Conservation (phyloP, 2,797 vertebrate species). For the Anguilla pacifica region DNA sequence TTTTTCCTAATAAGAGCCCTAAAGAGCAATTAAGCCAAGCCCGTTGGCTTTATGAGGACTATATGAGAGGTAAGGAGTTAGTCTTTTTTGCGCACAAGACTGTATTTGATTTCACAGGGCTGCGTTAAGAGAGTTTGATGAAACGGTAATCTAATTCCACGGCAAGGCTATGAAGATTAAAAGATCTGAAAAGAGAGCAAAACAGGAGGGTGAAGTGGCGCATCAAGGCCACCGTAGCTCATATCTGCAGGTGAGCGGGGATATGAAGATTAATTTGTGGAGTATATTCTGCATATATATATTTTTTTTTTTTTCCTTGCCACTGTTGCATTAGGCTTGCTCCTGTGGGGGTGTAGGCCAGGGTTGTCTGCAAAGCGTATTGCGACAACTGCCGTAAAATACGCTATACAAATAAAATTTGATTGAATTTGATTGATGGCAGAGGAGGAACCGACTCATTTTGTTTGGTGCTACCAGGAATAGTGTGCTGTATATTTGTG, state of each 20-base stretch:
- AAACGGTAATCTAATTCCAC: neutral
- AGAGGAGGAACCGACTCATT: neutral
- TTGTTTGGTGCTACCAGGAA: neutral
- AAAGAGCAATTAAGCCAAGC: neutral
- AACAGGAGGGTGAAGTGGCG: neutral
- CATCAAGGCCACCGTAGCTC: neutral
- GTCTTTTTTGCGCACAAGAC: neutral
- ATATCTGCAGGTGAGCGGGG: neutral
- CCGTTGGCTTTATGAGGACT: neutral
- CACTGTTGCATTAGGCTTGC: too few relatives aligned
- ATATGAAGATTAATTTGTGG: neutral
- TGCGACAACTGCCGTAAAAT: too few relatives aligned
- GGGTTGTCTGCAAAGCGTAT: too few relatives aligned
- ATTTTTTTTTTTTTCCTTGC: too few relatives aligned
- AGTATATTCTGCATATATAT: neutral
- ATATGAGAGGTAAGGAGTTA: neutral
- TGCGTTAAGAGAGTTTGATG: neutral
- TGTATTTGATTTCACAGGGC: slow-evolving; percentile 8
- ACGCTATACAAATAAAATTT: too few relatives aligned
- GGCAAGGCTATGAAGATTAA: neutral
- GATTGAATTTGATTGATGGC: too few relatives aligned
- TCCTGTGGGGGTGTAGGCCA: too few relatives aligned
- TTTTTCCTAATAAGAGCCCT: neutral
- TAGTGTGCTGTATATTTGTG: neutral
- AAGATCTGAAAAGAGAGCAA: neutral